Base-by-base conservation (phyloP, 2,797 vertebrate genomes). In the Lagodon rhomboides region DNA sequence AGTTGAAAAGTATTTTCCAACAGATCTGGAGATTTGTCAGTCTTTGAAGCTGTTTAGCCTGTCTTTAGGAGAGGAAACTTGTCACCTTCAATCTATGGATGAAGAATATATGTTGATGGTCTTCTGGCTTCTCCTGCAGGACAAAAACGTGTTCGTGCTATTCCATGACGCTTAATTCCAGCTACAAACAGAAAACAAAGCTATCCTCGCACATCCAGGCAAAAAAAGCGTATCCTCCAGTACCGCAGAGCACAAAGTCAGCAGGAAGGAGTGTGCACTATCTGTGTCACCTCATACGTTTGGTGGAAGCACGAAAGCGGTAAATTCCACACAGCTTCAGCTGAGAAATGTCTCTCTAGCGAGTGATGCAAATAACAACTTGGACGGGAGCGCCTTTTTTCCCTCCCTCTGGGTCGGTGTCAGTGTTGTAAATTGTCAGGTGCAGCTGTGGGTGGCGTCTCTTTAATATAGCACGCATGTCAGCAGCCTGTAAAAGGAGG, bases 401-500 rank as follows among this genome's bases (percentile, higher is more conserved):
- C 34, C 64, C 64, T 72, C 9, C 38, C 54, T 67, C 71, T 80
- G 44, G 44, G 75, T 59, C 51, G 38, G 93, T 68, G 87, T 78
- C 88, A 85, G 84, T 72, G 95, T 92, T 92, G 94, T 90, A 91
- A 94, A 91, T 82, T 93, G 96, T 97, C 97, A 97, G 96, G 97
- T 97, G 94, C 94, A 94, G 94, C 93, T 94, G 94, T 90, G 93
- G 89, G 84, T 79, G 92, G 87, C 77, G 87, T 93, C 89, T 91
- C 91, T 94, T 90, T 95, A 95, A 97, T 96, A 96, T 93, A 95
- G 94, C 94, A 90, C 34, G 83, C 84, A 47, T 83, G 85, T 89
- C 91, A 88, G 89, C 90, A 95, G 96, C 91, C 96, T 97, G 96
- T 96, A 97, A 97, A 96, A 97, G 95, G 96, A 97, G 96, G 96